phyloP scores from a whole-genome alignment of 92 coral and sea anemone species.

The Virgularia gustaviana region DNA sequence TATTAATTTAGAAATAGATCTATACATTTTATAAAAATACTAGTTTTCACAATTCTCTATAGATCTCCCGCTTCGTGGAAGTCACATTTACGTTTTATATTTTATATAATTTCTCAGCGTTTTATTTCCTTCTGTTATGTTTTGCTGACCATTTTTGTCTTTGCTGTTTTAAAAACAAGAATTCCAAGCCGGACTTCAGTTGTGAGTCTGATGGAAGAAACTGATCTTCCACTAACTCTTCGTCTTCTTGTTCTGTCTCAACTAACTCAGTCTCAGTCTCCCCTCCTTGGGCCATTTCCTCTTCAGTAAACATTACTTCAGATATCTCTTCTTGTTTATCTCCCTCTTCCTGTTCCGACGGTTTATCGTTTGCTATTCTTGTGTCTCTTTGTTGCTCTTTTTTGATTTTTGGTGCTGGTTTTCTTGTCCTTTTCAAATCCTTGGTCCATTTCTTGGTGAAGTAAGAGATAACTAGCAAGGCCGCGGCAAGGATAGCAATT shows the following conservation, averaged over 20 bases:
- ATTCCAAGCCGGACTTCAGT: slow-evolving; percentile 89
- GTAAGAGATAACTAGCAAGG: slow-evolving; percentile 63
- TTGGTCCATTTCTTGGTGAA: slow-evolving; percentile 36
- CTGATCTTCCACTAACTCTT: slow-evolving; percentile 90
- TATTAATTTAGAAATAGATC: too few species aligned
- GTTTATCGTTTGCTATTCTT: neutral
- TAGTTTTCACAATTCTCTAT: too few species aligned
- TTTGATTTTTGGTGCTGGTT: neutral
- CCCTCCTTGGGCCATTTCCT: slow-evolving; percentile 50
- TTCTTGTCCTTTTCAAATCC: slow-evolving; percentile 5
- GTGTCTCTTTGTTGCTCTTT: slow-evolving; percentile 31
- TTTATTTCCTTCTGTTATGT: slow-evolving; percentile 48
- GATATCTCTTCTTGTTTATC: slow-evolving; percentile 19
- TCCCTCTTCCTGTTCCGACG: neutral
- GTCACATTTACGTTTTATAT: slow-evolving; percentile 2
- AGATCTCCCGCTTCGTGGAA: too few species aligned
- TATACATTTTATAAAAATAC: too few species aligned
- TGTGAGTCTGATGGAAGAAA: slow-evolving; percentile 94
- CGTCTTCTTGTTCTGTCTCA: slow-evolving; percentile 80
- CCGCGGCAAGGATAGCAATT: slow-evolving; percentile 76
- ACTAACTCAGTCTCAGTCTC: neutral
- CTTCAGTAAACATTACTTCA: too few species aligned
- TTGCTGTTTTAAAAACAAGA: slow-evolving; percentile 92
- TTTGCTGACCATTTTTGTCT: slow-evolving; percentile 90
- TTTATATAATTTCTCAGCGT: neutral